Conservation (phyloP, 2,888 invertebrate species). For the Drosophila silvestris region DNA sequence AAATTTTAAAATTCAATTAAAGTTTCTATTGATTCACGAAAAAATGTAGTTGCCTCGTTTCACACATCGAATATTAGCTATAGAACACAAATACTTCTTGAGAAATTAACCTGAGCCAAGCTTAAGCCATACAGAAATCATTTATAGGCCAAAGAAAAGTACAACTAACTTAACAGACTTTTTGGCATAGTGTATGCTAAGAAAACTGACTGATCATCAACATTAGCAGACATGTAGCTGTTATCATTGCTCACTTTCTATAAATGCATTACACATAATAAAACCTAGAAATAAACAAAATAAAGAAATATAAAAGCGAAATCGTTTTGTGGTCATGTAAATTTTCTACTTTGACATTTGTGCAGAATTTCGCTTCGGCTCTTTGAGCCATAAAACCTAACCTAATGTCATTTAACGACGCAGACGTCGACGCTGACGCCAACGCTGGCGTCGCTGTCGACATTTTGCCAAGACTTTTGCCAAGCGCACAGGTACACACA, state of each 20-base stretch:
- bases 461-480: constrained; percentile 57
- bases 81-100: not conserved
- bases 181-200: not conserved
- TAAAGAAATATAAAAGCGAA: constrained; percentile 65
- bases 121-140: not conserved
- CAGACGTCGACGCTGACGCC: constrained; percentile 29
- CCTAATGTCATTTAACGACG: constrained; percentile 76
- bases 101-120: not conserved
- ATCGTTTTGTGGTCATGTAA: constrained; percentile 59
- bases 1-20: not conserved
- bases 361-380: constrained; percentile 72
- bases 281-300: constrained; percentile 16
- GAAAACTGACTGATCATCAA: constrained; percentile 1
- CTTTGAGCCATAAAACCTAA: constrained; percentile 69
- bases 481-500: constrained; percentile 70
- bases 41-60: not conserved
- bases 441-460: constrained; percentile 32
- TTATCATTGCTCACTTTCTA: constrained; percentile 35
- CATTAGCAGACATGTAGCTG: not conserved
- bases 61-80: not conserved
- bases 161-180: not conserved
- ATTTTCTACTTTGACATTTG: constrained; percentile 74
- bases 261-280: constrained; percentile 21
- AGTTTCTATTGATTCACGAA: not conserved
- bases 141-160: not conserved